Evolutionary conservation across 2,113 vertebrate species (phyloP).

Genomic region (Malurus cyaneus): DNA sequence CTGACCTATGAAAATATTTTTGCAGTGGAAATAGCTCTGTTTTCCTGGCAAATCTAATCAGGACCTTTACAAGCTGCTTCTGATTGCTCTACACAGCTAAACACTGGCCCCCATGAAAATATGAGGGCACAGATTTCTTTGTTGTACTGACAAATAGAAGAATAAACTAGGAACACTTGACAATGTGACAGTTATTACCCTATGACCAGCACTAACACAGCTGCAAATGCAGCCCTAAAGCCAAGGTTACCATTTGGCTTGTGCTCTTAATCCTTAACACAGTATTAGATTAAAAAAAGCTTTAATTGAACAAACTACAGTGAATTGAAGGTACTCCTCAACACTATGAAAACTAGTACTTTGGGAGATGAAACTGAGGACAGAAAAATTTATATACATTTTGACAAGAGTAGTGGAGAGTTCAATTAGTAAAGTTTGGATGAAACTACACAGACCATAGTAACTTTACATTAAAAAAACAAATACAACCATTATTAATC

Average conservation of each 20-base stretch:
- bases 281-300: neutral
- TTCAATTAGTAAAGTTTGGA: neutral
- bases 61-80: neutral
- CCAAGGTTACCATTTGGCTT: neutral
- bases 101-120: neutral
- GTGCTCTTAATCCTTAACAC: neutral
- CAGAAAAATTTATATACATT: neutral
- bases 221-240: neutral
- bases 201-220: neutral
- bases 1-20: slow-evolving; percentile 59
- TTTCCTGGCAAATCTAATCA: slow-evolving; percentile 40
- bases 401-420: neutral
- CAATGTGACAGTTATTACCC: neutral
- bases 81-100: neutral
- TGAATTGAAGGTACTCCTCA: neutral
- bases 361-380: neutral
- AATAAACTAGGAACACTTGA: neutral
- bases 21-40: slow-evolving; percentile 47
- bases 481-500: neutral
- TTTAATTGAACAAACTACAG: neutral
- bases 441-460: neutral
- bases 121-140: neutral
- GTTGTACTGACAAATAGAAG: neutral
- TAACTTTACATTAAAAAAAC: neutral
- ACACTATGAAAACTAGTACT: neutral